Evolutionary conservation across 2,797 vertebrate species (phyloP).

Genomic region (Sebastes iracundus): DNA sequence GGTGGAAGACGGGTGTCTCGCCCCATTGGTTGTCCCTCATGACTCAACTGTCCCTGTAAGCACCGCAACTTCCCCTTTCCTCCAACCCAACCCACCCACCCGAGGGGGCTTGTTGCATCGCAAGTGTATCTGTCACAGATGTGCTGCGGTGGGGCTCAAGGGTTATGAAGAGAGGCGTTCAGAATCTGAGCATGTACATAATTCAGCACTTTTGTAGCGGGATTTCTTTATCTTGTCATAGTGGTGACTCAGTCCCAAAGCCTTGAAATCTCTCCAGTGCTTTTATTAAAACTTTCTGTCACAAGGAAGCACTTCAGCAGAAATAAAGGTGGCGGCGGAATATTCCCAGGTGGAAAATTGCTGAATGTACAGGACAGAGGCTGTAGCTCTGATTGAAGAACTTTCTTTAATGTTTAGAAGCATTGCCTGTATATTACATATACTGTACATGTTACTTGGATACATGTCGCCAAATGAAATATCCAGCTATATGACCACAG

Average conservation of each 20-base stretch:
- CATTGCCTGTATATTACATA: neutral
- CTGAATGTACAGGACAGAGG: slow-evolving; percentile 8
- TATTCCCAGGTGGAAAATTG: slow-evolving; percentile 9
- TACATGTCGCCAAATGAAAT: neutral
- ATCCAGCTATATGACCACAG: neutral
- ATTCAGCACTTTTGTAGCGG: slow-evolving; percentile 39
- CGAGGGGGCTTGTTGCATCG: neutral
- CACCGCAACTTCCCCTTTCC: neutral
- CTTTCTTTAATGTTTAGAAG: neutral
- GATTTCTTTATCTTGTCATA: slow-evolving; percentile 54
- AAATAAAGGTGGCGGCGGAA: slow-evolving; percentile 7
- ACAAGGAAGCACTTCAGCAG: slow-evolving; percentile 9
- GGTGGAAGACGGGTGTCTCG: neutral
- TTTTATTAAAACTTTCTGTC: slow-evolving; percentile 56
- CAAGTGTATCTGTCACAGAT: slow-evolving; percentile 40
- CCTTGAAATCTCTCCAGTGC: slow-evolving; percentile 28
- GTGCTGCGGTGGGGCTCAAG: neutral
- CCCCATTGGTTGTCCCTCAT: slow-evolving; percentile 21
- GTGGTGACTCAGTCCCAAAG: slow-evolving; percentile 31
- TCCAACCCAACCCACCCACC: neutral
- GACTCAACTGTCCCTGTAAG: slow-evolving; percentile 38
- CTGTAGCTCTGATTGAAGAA: neutral
- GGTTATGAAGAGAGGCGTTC: slow-evolving; percentile 33
- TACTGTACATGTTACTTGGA: neutral
- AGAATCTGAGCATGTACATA: slow-evolving; percentile 39